Conservation (phyloP, 2,113 vertebrate species). For the Macquaria ambigua region DNA sequence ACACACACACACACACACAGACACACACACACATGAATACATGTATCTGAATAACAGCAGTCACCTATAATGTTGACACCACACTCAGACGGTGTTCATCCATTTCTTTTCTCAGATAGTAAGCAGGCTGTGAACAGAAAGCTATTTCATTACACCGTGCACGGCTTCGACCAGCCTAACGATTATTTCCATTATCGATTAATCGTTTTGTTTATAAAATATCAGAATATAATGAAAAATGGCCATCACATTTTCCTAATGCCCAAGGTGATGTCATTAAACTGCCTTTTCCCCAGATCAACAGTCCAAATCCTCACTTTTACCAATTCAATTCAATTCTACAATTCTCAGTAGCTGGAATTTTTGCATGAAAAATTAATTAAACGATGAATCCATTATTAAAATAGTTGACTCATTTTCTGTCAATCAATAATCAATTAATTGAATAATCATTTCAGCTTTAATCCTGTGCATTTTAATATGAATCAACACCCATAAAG, state of each 20-base stretch:
- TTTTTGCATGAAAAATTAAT: background rate
- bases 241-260: background rate
- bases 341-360: background rate
- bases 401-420: background rate
- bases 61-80: background rate
- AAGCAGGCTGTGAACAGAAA: background rate
- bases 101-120: background rate
- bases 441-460: background rate
- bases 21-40: background rate
- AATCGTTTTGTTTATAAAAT: background rate
- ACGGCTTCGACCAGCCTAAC: background rate
- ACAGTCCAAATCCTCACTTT: background rate
- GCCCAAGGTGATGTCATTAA: background rate
- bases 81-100: background rate
- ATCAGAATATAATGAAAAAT: background rate
- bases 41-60: conserved; percentile 28
- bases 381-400: background rate
- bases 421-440: background rate
- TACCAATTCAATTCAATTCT: no score
- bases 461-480: background rate
- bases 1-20: background rate
- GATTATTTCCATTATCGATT: conserved; percentile 6
- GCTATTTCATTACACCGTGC: background rate
- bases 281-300: background rate
- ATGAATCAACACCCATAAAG: background rate